These are phyloP conservation scores for Hoplostethus atlanticus DNA, from an alignment of 2,797 vertebrate genomes.

Conservation along the genomic window DNA sequence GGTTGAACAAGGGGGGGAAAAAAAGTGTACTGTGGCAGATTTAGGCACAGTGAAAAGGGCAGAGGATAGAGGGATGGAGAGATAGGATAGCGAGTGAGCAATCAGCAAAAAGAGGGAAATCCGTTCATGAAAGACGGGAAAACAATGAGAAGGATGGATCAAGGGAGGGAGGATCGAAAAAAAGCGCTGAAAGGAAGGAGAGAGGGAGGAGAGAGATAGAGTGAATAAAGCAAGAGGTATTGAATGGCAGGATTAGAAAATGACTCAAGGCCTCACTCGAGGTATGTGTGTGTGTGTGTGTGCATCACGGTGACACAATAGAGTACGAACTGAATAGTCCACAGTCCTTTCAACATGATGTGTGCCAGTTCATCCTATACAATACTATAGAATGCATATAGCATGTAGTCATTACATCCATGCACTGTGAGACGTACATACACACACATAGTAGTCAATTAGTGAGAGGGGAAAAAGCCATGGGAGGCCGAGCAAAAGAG, in stretches of 20 bases:
- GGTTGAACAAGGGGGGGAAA: conserved; percentile 5
- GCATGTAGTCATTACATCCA: conserved; percentile 20
- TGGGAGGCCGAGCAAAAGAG: conserved; percentile 3
- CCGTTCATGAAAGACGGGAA: conserved; percentile 40
- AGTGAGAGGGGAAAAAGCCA: too few relatives aligned
- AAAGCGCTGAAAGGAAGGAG: conserved; percentile 24
- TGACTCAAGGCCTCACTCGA: conserved; percentile 40
- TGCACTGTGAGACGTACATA: background rate
- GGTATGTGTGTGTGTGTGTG: background rate
- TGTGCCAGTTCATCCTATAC: conserved; percentile 10
- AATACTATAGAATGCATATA: background rate
- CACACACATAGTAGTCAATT: background rate
- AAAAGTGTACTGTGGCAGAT: conserved; percentile 36
- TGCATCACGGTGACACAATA: conserved; percentile 20
- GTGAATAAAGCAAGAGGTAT: conserved; percentile 4
- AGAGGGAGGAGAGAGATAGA: conserved; percentile 18
- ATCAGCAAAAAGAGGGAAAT: conserved; percentile 51
- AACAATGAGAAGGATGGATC: conserved; percentile 17
- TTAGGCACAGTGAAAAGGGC: conserved; percentile 9
- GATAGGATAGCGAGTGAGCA: conserved; percentile 21
- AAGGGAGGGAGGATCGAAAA: background rate
- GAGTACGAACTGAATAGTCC: background rate
- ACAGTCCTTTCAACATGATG: background rate
- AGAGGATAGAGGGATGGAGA: too few relatives aligned
- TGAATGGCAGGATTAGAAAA: conserved; percentile 43